Evolutionary conservation across 2,888 invertebrate genomes (phyloP), one percentile per base, ranked within the genome.

Genomic region (Ophioninae sp.): DNA sequence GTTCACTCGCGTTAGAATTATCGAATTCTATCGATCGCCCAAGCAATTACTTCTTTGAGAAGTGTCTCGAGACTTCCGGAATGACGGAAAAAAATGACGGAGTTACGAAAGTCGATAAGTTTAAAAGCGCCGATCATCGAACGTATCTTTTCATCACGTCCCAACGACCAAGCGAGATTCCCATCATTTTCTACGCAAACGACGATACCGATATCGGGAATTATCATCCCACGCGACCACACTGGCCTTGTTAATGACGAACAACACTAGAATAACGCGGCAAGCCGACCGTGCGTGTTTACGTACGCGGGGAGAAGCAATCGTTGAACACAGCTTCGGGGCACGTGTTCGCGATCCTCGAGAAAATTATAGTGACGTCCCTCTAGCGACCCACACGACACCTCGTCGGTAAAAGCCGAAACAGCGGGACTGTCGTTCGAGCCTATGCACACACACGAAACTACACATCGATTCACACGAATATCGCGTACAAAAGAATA

Each of bases 321-420:
- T 59, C 21, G 21, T 59, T 59, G 17, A 6, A 20, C 17, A 21
- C 59, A 17, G 20, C 59, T 7, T 21, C 21, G 17, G 7, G 59
- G 21, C 82, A 82, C 82, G 79, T 79, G 82, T 76, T 76, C 61
- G 50, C 17, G 20, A 8, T 75, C 39, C 70, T 67, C 39, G 50
- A 76, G 70, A 72, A 75, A 7, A 56, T 76, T 67, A 56, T 72
- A 62, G 75, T 67, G 75, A 82, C 70, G 82, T 61, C 70, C 44
- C 70, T 70, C 30, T 39, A 17, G 70, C 30, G 37, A 39, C 59
- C 75, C 79, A 72, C 79, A 65, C 75, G 79, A 39, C 7, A 74
- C 78, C 65, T 64, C 64, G 56, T 74, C 37, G 64, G 65, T 50
- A 65, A 77, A 64, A 81, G 68, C 77, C 77, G 61, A 79, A 72